Evolutionary conservation across 2,888 invertebrate genomes (phyloP).

Genomic region (Lasioglossum marginatum): DNA sequence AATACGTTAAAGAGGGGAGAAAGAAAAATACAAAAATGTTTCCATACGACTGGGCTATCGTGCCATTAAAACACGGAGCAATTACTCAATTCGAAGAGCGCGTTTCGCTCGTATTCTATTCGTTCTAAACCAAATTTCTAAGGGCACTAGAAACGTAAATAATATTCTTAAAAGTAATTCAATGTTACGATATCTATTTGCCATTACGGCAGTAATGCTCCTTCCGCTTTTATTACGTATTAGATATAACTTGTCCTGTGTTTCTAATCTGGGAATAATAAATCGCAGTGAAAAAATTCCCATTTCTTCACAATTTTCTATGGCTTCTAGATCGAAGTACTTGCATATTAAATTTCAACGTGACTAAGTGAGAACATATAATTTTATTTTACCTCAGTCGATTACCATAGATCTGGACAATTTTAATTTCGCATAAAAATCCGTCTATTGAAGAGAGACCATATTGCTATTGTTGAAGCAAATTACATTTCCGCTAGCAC

Average conservation of each 20-base stretch:
- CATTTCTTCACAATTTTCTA: too few relatives aligned
- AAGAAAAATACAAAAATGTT: neutral
- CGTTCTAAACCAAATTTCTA: neutral
- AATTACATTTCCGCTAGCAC: neutral
- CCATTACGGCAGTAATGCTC: too few relatives aligned
- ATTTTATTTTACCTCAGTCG: neutral
- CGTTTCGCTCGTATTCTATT: neutral
- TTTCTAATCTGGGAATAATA: too few relatives aligned
- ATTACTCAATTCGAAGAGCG: neutral
- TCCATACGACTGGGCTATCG: neutral
- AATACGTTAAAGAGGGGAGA: slow-evolving; percentile 4
- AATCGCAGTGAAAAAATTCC: too few relatives aligned
- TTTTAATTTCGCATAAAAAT: neutral
- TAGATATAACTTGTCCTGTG: too few relatives aligned
- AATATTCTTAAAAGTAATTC: neutral
- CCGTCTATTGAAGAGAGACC: neutral
- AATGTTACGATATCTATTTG: too few relatives aligned
- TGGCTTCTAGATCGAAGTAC: too few relatives aligned
- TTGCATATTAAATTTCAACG: too few relatives aligned
- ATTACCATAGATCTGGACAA: neutral
- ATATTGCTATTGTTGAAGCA: neutral
- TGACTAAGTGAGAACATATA: neutral
- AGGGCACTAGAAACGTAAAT: neutral
- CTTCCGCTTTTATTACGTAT: too few relatives aligned
- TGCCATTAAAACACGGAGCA: neutral